Evolutionary conservation across 2,113 vertebrate genomes (phyloP), one percentile per base, ranked within the genome.

Genomic region (Okapia johnstoni): DNA sequence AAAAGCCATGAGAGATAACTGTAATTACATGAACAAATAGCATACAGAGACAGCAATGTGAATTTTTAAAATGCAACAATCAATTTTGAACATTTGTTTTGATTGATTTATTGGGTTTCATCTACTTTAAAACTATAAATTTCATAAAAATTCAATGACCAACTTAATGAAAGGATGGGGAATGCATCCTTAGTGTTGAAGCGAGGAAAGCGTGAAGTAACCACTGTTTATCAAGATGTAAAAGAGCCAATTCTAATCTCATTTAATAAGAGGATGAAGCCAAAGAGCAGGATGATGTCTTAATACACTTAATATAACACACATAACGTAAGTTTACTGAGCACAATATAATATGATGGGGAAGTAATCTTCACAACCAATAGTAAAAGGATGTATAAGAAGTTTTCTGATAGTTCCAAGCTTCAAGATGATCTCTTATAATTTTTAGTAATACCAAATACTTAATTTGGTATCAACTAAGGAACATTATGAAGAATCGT

Each of bases 51-150:
- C 28, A 77, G 88, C 21, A 85, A 76, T 66, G 19, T 36, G 7
- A 81, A 61, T 81, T 73, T 93, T 70, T 40, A 36, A 94, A 89
- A 92, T 66, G 8, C n/a, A 96, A 85, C 48, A 91, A 91, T 81
- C 30, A 92, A 92, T 26, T 81, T 50, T 90, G 88, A 91, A 96
- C n/a, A 46, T 77, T 23, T 73, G 4, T 90, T 90, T 87, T 94
- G 36, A 79, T 40, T 85, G 30, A 79, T 58, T 66, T 76, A 21
- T 30, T 76, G n/a, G 12, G 8, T 28, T 86, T 92, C 73, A 93
- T 85, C 85, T 40, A 81, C 30, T 60, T 92, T 58, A 81, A 94
- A 66, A 4, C 17, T 88, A 0, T n/a, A 46, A 33, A 57, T 57
- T 92, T 94, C 79, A 85, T 58, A 76, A 63, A 93, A 57, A 66